phyloP scores from a whole-genome alignment of 1,140 invertebrate species.

The Habropoda laboriosa region DNA sequence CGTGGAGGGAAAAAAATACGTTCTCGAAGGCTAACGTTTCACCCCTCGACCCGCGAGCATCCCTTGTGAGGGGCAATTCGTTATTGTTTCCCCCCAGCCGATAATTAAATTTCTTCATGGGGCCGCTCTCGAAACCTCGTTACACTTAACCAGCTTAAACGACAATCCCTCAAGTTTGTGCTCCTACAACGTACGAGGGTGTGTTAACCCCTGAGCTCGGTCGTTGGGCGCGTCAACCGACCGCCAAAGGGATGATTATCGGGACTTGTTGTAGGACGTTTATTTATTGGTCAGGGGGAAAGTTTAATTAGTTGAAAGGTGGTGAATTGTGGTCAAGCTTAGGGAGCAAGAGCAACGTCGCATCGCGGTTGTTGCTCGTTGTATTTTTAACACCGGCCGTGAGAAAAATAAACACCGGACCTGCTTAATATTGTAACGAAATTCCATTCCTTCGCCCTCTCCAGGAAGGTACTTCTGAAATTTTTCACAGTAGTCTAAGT shows the following conservation, averaged over 20 bases:
- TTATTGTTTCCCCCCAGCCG: conserved; percentile 55
- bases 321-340: background rate
- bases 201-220: conserved; percentile 6
- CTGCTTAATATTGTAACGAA: background rate
- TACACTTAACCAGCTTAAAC: conserved; percentile 58
- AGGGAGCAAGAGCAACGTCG: background rate
- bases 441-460: background rate
- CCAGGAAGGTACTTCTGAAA: background rate
- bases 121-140: conserved; percentile 35
- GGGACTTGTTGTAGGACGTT: background rate
- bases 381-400: background rate
- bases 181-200: conserved; percentile 6
- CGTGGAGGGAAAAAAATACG: background rate
- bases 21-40: background rate
- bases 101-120: conserved; percentile 62
- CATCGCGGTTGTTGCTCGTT: background rate
- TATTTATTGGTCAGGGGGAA: background rate
- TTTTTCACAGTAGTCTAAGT: too few species aligned
- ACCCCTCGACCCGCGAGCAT: background rate
- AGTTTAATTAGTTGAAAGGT: conserved; percentile 34
- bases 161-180: conserved; percentile 47
- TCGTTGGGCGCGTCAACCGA: background rate
- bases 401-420: background rate
- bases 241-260: conserved; percentile 8
- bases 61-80: background rate